These are phyloP conservation scores for Celastrina argiolus DNA, from an alignment of 2,888 invertebrate genomes.

Conservation along the genomic window DNA sequence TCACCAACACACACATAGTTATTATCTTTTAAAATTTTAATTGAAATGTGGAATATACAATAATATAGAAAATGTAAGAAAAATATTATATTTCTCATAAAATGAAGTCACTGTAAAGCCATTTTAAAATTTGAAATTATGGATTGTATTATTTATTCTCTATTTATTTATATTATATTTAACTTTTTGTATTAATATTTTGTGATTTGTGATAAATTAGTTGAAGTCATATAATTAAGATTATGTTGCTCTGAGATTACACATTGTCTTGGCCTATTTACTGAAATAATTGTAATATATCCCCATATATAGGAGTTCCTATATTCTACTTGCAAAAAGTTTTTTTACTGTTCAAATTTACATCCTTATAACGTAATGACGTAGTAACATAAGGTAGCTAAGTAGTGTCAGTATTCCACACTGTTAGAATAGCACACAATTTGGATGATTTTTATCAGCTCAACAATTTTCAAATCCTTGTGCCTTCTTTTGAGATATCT, in stretches of 20 bases:
- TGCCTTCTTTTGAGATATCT: slow-evolving; percentile 37
- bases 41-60: slow-evolving; percentile 1
- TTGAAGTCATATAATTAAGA: slow-evolving; percentile 7
- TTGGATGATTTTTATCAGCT: slow-evolving; percentile 27
- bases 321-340: neutral
- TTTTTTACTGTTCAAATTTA: neutral
- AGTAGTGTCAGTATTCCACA: slow-evolving; percentile 3
- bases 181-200: neutral
- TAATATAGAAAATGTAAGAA: slow-evolving; percentile 4
- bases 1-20: neutral
- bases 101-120: neutral
- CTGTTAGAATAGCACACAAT: slow-evolving; percentile 28
- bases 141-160: neutral
- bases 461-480: slow-evolving; percentile 36
- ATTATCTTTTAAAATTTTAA: neutral
- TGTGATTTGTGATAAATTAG: slow-evolving; percentile 17
- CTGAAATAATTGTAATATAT: neutral
- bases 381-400: slow-evolving; percentile 5
- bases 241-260: slow-evolving; percentile 1
- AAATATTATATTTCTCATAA: slow-evolving; percentile 3
- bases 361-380: neutral
- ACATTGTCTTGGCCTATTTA: slow-evolving; percentile 16
- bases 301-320: neutral
- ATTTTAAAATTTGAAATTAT: slow-evolving; percentile 10
- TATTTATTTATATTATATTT: neutral